phyloP scores from a whole-genome alignment of 2,113 vertebrate species.

The Uria lomvia region DNA sequence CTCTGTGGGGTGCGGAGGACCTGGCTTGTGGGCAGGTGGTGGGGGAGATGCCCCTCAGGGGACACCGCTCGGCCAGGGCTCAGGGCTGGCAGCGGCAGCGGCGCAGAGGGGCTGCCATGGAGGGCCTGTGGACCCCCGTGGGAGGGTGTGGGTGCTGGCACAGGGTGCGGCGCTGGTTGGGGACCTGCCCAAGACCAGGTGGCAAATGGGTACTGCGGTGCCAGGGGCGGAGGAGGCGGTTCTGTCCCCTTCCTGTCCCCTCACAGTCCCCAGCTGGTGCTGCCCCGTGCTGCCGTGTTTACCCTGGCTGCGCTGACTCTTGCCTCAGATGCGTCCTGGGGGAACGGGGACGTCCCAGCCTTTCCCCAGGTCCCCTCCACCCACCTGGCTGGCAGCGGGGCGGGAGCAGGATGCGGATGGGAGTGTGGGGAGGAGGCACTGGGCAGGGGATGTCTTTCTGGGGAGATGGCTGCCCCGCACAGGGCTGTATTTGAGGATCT shows the following conservation, averaged over 20 bases:
- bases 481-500: neutral
- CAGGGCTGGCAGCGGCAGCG: neutral
- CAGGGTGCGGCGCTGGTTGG: accelerated
- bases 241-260: neutral
- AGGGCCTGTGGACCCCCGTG: accelerated
- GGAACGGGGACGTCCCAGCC: neutral
- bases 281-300: neutral
- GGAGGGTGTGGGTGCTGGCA: neutral
- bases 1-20: neutral
- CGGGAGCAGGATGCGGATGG: accelerated
- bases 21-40: neutral
- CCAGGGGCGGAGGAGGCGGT: accelerated
- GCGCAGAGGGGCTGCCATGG: neutral
- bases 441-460: neutral
- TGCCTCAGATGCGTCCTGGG: neutral
- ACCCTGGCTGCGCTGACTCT: neutral
- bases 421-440: neutral
- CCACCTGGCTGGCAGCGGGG: accelerated
- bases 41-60: neutral
- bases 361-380: neutral
- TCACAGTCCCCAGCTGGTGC: neutral
- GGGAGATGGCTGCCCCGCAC: neutral
- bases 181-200: neutral
- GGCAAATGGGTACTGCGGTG: neutral
- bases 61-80: neutral